A percentile compares a stretch with the other conserved stretches of the same genome.
These are phyloP conservation scores for Psittacula derbiana DNA, from an alignment of 2,797 vertebrate genomes.

Conservation along the genomic window DNA sequence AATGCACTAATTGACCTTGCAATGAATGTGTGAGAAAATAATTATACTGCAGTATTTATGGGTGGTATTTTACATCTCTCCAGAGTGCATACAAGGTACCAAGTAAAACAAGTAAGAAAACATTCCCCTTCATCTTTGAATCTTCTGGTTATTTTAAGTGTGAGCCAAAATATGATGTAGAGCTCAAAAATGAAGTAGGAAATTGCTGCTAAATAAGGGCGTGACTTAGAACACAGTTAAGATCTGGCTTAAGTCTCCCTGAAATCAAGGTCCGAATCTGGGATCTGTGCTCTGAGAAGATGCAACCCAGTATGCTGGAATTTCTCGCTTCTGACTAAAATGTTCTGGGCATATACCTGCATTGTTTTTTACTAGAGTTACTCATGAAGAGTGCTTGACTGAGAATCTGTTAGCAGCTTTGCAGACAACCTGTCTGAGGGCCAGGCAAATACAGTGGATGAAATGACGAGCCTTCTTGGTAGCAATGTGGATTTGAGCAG, in stretches of 20 bases:
- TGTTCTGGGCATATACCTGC: background rate
- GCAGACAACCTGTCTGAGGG: background rate
- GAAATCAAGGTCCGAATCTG: background rate
- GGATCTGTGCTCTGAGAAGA: background rate
- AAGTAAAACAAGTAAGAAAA: background rate
- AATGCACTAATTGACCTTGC: background rate
- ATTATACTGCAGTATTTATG: constrained; percentile 40
- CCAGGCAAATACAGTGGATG: background rate
- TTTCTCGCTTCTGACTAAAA: background rate
- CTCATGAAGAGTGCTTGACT: background rate
- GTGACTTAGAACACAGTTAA: background rate
- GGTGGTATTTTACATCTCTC: background rate
- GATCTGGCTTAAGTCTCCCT: background rate
- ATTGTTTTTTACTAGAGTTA: background rate
- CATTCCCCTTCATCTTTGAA: background rate
- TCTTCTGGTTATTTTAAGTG: background rate
- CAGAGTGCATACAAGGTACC: background rate
- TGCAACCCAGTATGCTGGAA: background rate
- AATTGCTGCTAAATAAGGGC: background rate
- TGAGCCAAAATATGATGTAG: background rate
- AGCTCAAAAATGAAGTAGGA: background rate
- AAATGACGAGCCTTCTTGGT: background rate
- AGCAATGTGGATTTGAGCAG: background rate
- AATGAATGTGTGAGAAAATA: constrained; percentile 18
- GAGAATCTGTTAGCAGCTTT: background rate